These are phyloP conservation scores for Leptopilina myrica DNA, from an alignment of 2,888 invertebrate genomes.

Conservation along the genomic window DNA sequence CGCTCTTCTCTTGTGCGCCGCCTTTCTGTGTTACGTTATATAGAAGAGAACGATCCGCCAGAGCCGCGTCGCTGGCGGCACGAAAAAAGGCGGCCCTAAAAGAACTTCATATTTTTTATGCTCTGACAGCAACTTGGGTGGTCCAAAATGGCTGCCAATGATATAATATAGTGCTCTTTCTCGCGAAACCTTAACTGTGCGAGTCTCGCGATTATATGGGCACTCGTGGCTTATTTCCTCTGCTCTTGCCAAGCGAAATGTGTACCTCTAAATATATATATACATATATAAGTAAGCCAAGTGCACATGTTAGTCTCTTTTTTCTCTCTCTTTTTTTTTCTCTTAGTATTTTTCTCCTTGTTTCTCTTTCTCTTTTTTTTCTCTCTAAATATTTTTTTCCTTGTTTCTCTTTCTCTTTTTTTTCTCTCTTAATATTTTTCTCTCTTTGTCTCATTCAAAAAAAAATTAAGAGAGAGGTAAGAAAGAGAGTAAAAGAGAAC, in stretches of 20 bases:
- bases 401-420: too few relatives aligned
- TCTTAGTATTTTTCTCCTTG: too few relatives aligned
- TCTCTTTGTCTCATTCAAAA: too few relatives aligned
- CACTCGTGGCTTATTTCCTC: constrained; percentile 53
- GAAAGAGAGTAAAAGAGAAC: too few relatives aligned
- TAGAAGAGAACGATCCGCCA: constrained; percentile 62
- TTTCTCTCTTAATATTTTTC: too few relatives aligned
- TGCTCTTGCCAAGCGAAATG: background rate
- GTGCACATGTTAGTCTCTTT: too few relatives aligned
- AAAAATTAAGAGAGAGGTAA: too few relatives aligned
- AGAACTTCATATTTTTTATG: constrained; percentile 77
- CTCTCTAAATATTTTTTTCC: too few relatives aligned
- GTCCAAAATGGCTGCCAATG: constrained; percentile 77
- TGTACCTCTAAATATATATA: constrained; percentile 11
- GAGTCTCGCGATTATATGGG: constrained; percentile 43
- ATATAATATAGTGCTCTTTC: constrained; percentile 75
- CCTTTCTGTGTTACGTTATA: constrained; percentile 67
- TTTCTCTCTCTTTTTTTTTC: too few relatives aligned
- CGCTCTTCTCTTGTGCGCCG: constrained; percentile 56
- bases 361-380: too few relatives aligned
- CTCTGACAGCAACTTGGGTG: constrained; percentile 76
- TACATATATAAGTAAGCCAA: background rate
- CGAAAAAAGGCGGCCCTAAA: constrained; percentile 77
- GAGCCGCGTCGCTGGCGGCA: constrained; percentile 72
- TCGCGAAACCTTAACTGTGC: constrained; percentile 50